Percentiles rank a stretch among this genome's conserved stretches.
phyloP scores from a whole-genome alignment of 2,113 vertebrate species.

The Mixornis gularis region DNA sequence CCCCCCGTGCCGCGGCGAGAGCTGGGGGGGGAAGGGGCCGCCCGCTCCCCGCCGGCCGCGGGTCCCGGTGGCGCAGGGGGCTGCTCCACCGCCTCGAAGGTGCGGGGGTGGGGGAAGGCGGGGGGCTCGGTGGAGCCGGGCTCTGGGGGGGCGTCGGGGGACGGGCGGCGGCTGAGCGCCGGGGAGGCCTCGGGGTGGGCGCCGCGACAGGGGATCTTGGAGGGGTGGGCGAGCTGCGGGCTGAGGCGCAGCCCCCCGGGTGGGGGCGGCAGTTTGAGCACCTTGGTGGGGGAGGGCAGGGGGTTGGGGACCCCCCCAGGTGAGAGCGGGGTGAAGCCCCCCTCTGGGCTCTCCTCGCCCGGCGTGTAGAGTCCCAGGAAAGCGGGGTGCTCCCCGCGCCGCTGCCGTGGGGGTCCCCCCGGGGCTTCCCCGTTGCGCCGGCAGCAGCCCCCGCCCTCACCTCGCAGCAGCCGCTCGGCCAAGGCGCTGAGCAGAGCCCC shows the following conservation, averaged over 20 bases:
- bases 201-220: constrained; percentile 88
- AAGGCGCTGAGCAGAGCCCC: constrained; percentile 8
- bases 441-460: background rate
- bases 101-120: background rate
- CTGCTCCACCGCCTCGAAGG: background rate
- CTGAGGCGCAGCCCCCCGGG: constrained; percentile 79
- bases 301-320: background rate
- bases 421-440: background rate
- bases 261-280: constrained; percentile 79
- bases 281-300: constrained; percentile 82
- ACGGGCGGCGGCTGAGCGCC: constrained; percentile 21
- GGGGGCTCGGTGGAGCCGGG: background rate
- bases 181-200: constrained; percentile 87
- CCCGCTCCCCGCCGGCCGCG: background rate
- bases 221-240: constrained; percentile 86
- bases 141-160: background rate
- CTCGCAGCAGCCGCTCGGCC: constrained; percentile 17
- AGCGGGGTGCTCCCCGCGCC: background rate
- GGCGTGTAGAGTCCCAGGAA: background rate
- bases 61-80: background rate
- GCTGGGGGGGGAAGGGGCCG: constrained; percentile 34
- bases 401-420: background rate
- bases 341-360: background rate
- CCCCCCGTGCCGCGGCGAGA: constrained; percentile 47
- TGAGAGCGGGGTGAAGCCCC: background rate